Conservation (phyloP, 2,113 vertebrate genomes). For the Calidris pugnax region DNA sequence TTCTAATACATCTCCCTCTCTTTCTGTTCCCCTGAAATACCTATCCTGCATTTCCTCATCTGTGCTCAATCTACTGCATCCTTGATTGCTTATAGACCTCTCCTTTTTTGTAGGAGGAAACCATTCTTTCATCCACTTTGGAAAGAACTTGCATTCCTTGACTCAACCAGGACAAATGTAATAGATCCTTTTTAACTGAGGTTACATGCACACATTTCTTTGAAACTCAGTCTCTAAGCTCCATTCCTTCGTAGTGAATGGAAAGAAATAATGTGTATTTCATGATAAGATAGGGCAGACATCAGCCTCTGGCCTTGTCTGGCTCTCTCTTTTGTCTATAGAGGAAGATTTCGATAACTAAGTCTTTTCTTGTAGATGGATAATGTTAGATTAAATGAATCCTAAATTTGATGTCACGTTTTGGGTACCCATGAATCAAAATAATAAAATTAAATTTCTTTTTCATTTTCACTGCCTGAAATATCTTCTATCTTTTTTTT, state of each 20-base stretch:
- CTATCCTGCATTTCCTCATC: background rate
- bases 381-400: background rate
- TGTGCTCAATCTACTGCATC: background rate
- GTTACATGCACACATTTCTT: background rate
- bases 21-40: background rate
- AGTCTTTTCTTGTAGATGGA: background rate
- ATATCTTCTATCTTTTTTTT: background rate
- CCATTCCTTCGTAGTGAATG: background rate
- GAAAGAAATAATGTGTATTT: background rate
- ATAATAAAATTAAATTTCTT: background rate
- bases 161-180: background rate
- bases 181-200: background rate
- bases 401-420: background rate
- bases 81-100: background rate
- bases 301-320: background rate
- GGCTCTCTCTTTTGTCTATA: background rate
- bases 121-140: background rate
- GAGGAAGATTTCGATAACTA: background rate
- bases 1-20: background rate
- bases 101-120: background rate
- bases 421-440: background rate
- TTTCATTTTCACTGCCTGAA: background rate
- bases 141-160: background rate
- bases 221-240: background rate
- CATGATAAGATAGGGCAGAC: background rate